These are phyloP conservation scores for Archips xylosteana DNA, from an alignment of 2,888 invertebrate species.

Conservation along the genomic window DNA sequence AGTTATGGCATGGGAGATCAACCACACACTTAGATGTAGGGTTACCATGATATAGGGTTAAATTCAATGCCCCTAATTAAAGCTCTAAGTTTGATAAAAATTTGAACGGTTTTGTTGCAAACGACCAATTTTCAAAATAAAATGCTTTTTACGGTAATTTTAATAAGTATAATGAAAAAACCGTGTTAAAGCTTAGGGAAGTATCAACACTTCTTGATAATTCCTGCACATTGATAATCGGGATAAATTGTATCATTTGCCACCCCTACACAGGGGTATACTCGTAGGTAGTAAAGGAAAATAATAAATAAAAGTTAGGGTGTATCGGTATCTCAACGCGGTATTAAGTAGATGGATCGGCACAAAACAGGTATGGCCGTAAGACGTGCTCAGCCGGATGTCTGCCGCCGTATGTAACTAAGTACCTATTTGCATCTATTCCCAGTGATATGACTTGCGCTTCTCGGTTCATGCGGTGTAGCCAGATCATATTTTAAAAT, in stretches of 20 bases:
- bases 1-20: neutral
- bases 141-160: too few species aligned
- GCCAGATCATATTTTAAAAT: neutral
- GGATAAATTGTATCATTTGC: neutral
- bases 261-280: neutral
- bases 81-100: neutral
- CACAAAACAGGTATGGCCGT: slow-evolving; percentile 54
- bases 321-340: slow-evolving; percentile 42
- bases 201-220: neutral
- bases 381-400: slow-evolving; percentile 64
- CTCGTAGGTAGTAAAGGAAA: slow-evolving; percentile 13
- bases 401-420: slow-evolving; percentile 50
- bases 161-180: too few species aligned
- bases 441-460: slow-evolving; percentile 41
- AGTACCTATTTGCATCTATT: slow-evolving; percentile 61
- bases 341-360: slow-evolving; percentile 45
- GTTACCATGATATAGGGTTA: neutral
- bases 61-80: neutral
- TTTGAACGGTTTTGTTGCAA: neutral
- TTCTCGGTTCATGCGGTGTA: slow-evolving; percentile 4
- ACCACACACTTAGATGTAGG: neutral
- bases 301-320: slow-evolving; percentile 37
- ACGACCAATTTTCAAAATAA: too few species aligned
- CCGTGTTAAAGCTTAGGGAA: too few species aligned
- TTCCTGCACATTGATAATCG: neutral